These are phyloP conservation scores for Mixornis gularis DNA, from an alignment of 2,113 vertebrate species.

Conservation along the genomic window DNA sequence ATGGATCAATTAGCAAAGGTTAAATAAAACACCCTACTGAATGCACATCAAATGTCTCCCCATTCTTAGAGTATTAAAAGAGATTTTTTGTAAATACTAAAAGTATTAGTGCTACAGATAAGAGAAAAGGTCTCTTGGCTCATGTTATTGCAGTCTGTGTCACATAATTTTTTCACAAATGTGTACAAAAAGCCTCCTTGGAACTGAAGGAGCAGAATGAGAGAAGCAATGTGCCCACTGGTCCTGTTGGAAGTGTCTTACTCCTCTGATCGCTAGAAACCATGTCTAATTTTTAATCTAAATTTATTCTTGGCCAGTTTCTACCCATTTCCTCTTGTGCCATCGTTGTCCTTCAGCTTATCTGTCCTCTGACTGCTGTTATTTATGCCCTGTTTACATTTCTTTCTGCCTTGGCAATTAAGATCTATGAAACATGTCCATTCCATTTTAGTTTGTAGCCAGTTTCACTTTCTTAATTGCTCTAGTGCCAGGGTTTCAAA, in stretches of 20 bases:
- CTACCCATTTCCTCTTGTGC: constrained; percentile 1
- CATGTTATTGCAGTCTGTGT: not conserved
- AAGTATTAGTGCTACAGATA: not conserved
- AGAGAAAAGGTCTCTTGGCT: not conserved
- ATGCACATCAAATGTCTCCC: not conserved
- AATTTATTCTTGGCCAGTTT: constrained; percentile 45
- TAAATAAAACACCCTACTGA: not conserved
- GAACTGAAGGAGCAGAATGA: not conserved
- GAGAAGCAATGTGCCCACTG: not conserved
- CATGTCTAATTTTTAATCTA: not conserved
- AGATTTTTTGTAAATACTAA: not conserved
- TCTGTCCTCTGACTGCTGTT: constrained; percentile 43
- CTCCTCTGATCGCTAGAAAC: not conserved
- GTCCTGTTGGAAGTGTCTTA: not conserved
- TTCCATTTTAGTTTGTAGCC: constrained; percentile 33
- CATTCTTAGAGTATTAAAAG: not conserved
- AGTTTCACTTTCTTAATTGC: constrained; percentile 43
- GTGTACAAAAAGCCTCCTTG: not conserved
- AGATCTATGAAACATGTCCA: constrained; percentile 49
- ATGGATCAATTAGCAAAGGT: constrained; percentile 1
- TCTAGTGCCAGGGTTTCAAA: not conserved
- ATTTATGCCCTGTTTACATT: constrained; percentile 49
- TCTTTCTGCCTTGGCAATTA: constrained; percentile 38
- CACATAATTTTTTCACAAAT: not conserved
- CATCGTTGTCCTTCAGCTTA: constrained; percentile 53